Evolutionary conservation across 1,140 invertebrate species (phyloP).

Genomic region (Drosophila nebulosa): DNA sequence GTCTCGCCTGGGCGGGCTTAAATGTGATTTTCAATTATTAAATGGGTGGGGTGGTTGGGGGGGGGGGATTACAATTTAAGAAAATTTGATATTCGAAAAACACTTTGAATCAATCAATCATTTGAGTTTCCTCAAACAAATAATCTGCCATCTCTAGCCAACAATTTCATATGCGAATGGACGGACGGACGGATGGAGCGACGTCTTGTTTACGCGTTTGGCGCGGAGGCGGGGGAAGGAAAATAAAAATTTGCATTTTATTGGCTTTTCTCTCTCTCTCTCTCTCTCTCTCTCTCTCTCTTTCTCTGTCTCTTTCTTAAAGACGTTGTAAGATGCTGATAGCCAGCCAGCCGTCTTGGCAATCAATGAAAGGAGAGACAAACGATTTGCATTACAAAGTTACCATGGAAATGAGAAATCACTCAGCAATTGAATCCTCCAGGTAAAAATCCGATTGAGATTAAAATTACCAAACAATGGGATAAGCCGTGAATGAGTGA

Average conservation of each 20-base stretch:
- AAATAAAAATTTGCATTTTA: slow-evolving; percentile 72
- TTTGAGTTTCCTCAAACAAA: neutral
- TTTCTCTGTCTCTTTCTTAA: no score
- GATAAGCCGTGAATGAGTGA: neutral
- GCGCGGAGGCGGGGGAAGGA: no score
- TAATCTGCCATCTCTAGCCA: slow-evolving; percentile 26
- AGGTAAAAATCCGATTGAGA: slow-evolving; percentile 38
- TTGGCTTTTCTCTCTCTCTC: no score
- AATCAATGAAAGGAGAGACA: slow-evolving; percentile 14
- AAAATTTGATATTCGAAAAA: neutral
- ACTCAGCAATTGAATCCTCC: slow-evolving; percentile 48
- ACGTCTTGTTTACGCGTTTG: slow-evolving; percentile 50
- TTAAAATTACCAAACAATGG: slow-evolving; percentile 31
- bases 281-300: no score
- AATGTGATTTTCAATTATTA: neutral
- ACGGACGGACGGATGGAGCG: no score
- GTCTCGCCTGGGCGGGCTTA: no score
- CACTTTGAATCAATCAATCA: neutral
- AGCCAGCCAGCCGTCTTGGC: slow-evolving; percentile 20
- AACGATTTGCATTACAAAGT: slow-evolving; percentile 72
- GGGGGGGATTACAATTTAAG: neutral
- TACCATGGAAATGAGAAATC: slow-evolving; percentile 59
- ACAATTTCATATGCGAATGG: slow-evolving; percentile 11
- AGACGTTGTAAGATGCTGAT: slow-evolving; percentile 14
- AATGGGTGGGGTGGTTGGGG: no score